Evolutionary conservation across 2,888 invertebrate species (phyloP).

Genomic region (Nasonovia ribisnigri): DNA sequence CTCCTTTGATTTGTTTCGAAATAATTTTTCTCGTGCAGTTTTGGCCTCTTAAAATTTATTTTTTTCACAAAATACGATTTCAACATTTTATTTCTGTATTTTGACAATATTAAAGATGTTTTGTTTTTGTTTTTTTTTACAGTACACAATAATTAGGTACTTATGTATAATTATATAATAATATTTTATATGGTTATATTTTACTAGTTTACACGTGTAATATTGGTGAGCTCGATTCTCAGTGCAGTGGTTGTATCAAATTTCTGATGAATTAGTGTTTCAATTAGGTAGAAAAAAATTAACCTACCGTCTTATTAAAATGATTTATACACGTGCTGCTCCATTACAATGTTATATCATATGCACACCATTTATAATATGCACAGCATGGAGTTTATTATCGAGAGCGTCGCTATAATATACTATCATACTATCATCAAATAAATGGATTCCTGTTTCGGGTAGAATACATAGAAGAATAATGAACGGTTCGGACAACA

Average conservation of each 20-base stretch:
- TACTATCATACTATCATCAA: background rate
- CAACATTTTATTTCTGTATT: background rate
- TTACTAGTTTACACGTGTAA: background rate
- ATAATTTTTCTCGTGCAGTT: background rate
- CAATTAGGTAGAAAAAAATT: background rate
- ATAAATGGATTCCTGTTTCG: background rate
- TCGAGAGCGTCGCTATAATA: background rate
- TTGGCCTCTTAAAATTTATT: background rate
- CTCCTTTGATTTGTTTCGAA: background rate
- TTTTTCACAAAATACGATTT: background rate
- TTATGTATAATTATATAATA: background rate
- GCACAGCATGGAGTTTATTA: background rate
- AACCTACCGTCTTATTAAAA: conserved; percentile 30
- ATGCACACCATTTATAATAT: background rate
- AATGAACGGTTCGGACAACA: background rate
- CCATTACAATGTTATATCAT: background rate
- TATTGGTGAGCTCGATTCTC: background rate
- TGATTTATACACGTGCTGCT: background rate
- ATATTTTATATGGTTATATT: background rate
- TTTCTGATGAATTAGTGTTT: background rate
- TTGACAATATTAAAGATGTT: background rate
- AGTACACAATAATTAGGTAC: too few species aligned
- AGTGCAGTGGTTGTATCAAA: background rate
- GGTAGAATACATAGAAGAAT: background rate
- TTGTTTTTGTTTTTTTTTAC: background rate